Base-by-base conservation (phyloP, 2,888 invertebrate genomes). In the Erynnis tages region DNA sequence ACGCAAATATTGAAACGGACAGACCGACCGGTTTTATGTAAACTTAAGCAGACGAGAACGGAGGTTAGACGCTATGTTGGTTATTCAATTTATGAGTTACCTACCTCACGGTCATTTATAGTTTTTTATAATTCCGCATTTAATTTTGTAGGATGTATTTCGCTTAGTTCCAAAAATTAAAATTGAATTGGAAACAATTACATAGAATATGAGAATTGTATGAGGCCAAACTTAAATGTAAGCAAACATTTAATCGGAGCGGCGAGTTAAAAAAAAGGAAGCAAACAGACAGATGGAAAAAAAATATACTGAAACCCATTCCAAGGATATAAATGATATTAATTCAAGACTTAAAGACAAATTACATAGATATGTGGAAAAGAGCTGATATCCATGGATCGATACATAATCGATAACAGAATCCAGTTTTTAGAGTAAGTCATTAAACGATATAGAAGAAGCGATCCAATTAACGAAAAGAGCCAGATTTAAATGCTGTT, bases 1-100 rank as follows among this genome's bases (percentile, higher is more conserved):
- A 76, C 69, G 82, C 80, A 81, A 83, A 83, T 76, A 81, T 76
- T 76, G 71, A 75, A 73, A 76, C 65, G 68, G 74, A 71, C 71
- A 60, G 59, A 69, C 60, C 47, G 70, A 83, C 83, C 81, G 84
- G 83, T 83, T 82, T 63, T 53, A 40, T 53, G 54, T 67, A 67
- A 67, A 71, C 71, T 76, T 72, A 79, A 76, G 53, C 59, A 62
- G 63, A 62, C 60, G 66, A 45, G 66, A 45, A 45, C 45, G 30
- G 40, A 38, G 53, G 45, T 46, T 32, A 29, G 35, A n/a, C 19
- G 34, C 37, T 52, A n/a, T n/a, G n/a, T n/a, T 37, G 29, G 19
- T 6, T 46, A 38, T 53, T 47, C 47, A 53, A 53, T 53, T n/a
- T 47, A 47, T 30, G 19, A 35, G 14, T 25, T 2, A 21, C 21